These are phyloP conservation scores for Semnornis frantzii DNA, from an alignment of 2,113 vertebrate genomes.

Conservation along the genomic window DNA sequence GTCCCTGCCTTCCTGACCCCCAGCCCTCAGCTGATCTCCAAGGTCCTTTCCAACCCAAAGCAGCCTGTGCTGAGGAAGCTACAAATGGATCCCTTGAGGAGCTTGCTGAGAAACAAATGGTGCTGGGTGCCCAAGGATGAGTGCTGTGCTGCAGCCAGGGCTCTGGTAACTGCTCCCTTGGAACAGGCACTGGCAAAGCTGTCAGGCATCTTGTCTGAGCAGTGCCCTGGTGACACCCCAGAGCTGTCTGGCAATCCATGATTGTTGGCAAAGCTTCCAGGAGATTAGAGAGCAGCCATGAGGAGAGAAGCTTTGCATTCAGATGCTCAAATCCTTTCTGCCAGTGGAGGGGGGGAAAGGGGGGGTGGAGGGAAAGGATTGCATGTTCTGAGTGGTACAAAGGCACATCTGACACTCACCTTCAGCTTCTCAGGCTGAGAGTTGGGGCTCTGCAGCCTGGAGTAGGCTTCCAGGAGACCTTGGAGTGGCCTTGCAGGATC, in stretches of 20 bases:
- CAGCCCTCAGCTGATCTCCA: no score
- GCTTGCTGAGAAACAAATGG: background rate
- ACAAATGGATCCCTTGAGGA: background rate
- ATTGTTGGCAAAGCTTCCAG: slow-evolving; percentile 37
- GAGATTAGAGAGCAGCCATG: slow-evolving; percentile 10
- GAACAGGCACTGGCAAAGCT: background rate
- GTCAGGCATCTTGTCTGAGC: background rate
- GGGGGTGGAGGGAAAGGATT: background rate
- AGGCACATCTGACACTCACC: background rate
- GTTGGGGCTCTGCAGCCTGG: no score
- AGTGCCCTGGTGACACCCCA: background rate
- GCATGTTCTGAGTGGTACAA: background rate
- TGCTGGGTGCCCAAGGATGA: background rate
- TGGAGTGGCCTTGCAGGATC: no score
- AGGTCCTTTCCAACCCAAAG: background rate
- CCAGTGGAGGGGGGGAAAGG: background rate
- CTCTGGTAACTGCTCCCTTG: background rate
- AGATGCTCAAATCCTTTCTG: slow-evolving; percentile 27
- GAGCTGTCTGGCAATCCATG: slow-evolving; percentile 5
- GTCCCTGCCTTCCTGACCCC: no score
- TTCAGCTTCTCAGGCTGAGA: background rate
- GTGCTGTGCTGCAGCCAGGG: background rate
- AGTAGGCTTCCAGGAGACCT: no score
- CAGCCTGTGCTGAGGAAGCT: background rate
- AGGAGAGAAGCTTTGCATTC: slow-evolving; percentile 47